Percentiles rank a stretch among this genome's conserved stretches.
Evolutionary conservation across 2,797 vertebrate genomes (phyloP).

Genomic region (Cuniculus paca): DNA sequence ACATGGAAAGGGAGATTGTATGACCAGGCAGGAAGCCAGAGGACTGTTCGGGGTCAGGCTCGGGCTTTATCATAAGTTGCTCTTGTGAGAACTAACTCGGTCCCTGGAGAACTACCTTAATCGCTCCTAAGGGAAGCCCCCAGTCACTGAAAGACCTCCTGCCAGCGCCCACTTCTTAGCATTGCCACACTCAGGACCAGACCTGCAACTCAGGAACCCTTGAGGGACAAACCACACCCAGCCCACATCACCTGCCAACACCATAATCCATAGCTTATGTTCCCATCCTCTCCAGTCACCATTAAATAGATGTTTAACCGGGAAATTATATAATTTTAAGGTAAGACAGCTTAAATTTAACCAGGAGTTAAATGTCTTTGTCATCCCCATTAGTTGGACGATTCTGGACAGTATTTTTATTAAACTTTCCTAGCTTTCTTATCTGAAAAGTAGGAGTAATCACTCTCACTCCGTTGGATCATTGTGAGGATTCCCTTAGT

Average conservation of each 20-base stretch:
- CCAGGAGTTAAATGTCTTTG: neutral
- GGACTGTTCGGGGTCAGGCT: neutral
- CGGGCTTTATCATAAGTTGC: neutral
- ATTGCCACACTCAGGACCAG: neutral
- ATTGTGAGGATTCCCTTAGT: neutral
- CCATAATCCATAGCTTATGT: neutral
- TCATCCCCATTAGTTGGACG: neutral
- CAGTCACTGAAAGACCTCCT: neutral
- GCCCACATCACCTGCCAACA: neutral
- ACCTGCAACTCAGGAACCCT: neutral
- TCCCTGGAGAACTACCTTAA: neutral
- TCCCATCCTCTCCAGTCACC: neutral
- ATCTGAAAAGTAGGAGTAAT: neutral
- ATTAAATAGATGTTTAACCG: neutral
- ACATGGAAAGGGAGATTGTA: too few species aligned
- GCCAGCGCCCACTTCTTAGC: neutral
- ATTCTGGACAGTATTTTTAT: neutral
- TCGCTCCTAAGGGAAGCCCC: neutral
- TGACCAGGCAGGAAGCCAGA: neutral
- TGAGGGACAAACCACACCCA: neutral
- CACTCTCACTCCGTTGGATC: neutral
- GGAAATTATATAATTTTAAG: neutral
- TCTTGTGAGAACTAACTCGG: neutral
- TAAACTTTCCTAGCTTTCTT: neutral
- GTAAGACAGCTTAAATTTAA: neutral